Base-by-base conservation (phyloP, 1,140 invertebrate genomes). In the Hycleus cichorii region DNA sequence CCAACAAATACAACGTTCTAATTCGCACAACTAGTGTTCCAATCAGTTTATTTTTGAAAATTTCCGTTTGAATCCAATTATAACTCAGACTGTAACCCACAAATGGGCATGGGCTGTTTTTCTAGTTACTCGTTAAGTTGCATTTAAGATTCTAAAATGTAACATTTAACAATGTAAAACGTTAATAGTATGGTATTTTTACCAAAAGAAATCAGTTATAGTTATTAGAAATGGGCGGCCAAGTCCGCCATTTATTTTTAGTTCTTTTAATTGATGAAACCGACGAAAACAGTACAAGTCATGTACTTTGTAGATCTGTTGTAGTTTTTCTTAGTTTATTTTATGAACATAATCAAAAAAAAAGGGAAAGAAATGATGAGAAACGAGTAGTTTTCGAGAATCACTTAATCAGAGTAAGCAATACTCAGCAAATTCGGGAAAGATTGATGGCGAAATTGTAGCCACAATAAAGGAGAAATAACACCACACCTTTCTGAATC, bases 181-280 rank as follows among this genome's bases (percentile, higher is more conserved):
- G 67, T 69, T 72, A n/a, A 64, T 63, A 68, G 68, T 70, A 72
- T 70, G 69, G 69, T 71, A 72, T 67, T 67, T 65, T 71, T 69
- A 72, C 69, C 69, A 71, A 67, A 59, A 45, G 59, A 57, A 66
- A n/a, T 42, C 11, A n/a, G 40, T 42, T 42, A 3, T 56, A 44
- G 39, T 63, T 32, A 52, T 63, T 48, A 57, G 27, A 50, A 27
- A 32, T 5, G 39, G 47, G 59, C 9, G 53, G 57, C 49, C 27
- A 25, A 42, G 32, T 50, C 40, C 58, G 32, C 39, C 11, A 32
- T 58, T 61, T 12, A 53, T 42, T 61, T 47, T 54, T 63, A 47
- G 52, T 65, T 63, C 49, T 46, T 57, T 62, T 60, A 49, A 47
- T 32, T 32, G 32, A 32, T 32, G 1, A 32, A 32, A 5, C 32